phyloP scores from a whole-genome alignment of 2,797 vertebrate genomes.

The Smutsia temminckii region DNA sequence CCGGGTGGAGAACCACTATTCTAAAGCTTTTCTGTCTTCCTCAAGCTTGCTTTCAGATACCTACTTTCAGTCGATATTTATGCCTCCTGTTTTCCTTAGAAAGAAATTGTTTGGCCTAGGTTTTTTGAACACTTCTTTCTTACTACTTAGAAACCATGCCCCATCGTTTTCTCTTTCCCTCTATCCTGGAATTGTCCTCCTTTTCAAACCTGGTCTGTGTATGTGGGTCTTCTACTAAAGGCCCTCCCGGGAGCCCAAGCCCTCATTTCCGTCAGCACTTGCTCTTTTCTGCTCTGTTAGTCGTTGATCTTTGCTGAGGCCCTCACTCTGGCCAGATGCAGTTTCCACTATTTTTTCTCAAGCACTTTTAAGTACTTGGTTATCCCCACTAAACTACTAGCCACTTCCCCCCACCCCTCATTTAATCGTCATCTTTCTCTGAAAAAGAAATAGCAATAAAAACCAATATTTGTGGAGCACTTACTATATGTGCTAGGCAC shows the following conservation, averaged over 20 bases:
- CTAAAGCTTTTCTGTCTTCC: background rate
- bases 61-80: background rate
- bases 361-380: background rate
- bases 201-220: background rate
- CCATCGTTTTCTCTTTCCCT: background rate
- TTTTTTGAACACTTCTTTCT: background rate
- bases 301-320: background rate
- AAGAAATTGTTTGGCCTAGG: background rate
- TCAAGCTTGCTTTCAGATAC: background rate
- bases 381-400: background rate
- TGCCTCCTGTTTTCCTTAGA: background rate
- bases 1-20: background rate
- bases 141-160: background rate
- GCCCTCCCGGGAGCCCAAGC: too few species aligned
- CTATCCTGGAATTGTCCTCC: background rate
- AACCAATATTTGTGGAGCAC: background rate
- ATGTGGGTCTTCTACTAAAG: fast-evolving
- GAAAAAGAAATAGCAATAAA: background rate
- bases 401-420: fast-evolving
- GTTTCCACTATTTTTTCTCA: background rate
- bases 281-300: background rate
- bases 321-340: background rate
- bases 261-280: fast-evolving
- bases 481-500: fast-evolving
- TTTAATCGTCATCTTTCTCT: slow-evolving; percentile 3